These are phyloP conservation scores for Atherinomorus stipes DNA, from an alignment of 2,113 vertebrate genomes.

Conservation along the genomic window DNA sequence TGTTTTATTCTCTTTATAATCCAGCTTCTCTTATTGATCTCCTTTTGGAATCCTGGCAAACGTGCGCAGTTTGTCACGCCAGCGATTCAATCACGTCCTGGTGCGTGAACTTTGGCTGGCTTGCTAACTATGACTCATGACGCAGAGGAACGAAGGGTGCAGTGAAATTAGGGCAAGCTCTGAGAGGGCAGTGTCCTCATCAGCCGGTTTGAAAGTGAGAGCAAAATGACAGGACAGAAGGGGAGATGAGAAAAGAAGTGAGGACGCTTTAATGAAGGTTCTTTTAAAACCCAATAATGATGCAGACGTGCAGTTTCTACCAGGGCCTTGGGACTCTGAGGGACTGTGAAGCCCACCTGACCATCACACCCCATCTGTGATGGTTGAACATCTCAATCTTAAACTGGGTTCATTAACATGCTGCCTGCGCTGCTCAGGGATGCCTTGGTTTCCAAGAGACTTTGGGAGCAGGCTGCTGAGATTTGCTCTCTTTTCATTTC, in stretches of 20 bases:
- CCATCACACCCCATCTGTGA: neutral
- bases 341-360: neutral
- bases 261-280: constrained; percentile 1
- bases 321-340: neutral
- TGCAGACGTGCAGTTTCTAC: neutral
- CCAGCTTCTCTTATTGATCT: constrained; percentile 10
- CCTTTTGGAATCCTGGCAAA: constrained; percentile 19
- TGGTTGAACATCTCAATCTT: neutral
- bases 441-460: neutral
- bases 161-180: constrained; percentile 43
- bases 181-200: constrained; percentile 19
- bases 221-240: neutral
- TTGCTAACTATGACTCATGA: constrained; percentile 49
- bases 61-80: neutral
- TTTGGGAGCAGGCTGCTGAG: neutral
- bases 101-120: constrained; percentile 49
- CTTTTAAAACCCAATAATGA: constrained; percentile 1
- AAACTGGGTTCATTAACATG: constrained; percentile 8
- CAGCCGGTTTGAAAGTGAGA: constrained; percentile 36
- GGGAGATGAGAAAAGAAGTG: neutral
- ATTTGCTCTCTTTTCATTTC: constrained; percentile 4
- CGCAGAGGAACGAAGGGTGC: constrained; percentile 43
- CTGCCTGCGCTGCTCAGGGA: constrained; percentile 13
- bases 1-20: constrained; percentile 21
- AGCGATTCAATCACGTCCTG: constrained; percentile 34